Percentiles rank a stretch among this genome's conserved stretches.
Conservation (phyloP, 2,888 invertebrate species). For the Pristionchus mayeri region DNA sequence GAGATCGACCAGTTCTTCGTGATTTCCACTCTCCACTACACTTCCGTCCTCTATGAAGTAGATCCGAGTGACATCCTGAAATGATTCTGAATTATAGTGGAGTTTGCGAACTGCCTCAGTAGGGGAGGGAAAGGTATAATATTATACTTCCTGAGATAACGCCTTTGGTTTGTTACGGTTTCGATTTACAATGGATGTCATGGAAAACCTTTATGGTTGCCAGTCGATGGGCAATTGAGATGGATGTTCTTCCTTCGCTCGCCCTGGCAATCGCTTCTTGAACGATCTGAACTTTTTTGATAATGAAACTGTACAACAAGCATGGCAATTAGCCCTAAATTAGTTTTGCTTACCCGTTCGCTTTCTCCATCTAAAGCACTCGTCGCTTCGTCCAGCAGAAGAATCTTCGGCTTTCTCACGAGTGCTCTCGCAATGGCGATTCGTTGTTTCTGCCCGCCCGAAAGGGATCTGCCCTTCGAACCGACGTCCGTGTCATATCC, state of each 20-base stretch:
- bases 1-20: conserved; percentile 8
- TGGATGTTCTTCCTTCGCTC: background rate
- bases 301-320: background rate
- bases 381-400: conserved; percentile 59
- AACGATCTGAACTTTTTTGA: background rate
- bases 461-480: conserved; percentile 51
- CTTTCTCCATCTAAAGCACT: conserved; percentile 51
- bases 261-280: conserved; percentile 14
- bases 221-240: conserved; percentile 16
- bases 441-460: conserved; percentile 53
- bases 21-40: conserved; percentile 42
- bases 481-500: conserved; percentile 54
- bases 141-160: no score
- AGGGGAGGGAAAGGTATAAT: no score
- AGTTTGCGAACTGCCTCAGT: no score
- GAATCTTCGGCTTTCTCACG: conserved; percentile 73
- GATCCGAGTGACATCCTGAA: conserved; percentile 34
- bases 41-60: conserved; percentile 44
- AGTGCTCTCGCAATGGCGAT: conserved; percentile 56
- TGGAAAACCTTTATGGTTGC: background rate
- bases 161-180: no score
- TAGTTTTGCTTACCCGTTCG: background rate
- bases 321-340: background rate
- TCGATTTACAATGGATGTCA: background rate
- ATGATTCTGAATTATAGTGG: background rate